Percentiles rank a stretch among this genome's conserved stretches.
phyloP scores from a whole-genome alignment of 1,140 invertebrate species.

The Scaptomyza pallida region DNA sequence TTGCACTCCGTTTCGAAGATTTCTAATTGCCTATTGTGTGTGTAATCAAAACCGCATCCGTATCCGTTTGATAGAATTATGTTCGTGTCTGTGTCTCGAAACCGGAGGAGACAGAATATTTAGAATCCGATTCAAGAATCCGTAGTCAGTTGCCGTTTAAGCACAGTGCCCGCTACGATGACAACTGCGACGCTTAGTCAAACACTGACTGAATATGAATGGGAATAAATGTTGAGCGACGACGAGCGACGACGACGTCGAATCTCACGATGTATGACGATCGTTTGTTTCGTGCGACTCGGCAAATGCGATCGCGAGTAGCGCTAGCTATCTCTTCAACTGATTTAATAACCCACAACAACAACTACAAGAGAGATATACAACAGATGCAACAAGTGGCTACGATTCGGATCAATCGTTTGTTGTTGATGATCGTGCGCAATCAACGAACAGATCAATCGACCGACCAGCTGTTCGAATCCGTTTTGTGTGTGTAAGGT shows the following conservation, averaged over 20 bases:
- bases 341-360: constrained; percentile 58
- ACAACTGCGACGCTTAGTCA: constrained; percentile 74
- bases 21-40: constrained; percentile 32
- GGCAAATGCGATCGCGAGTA: constrained; percentile 49
- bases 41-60: constrained; percentile 56
- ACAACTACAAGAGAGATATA: constrained; percentile 28
- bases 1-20: constrained; percentile 51
- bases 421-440: constrained; percentile 13
- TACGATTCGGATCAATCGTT: constrained; percentile 45
- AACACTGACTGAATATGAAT: constrained; percentile 79
- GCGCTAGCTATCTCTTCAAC: constrained; percentile 32
- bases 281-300: constrained; percentile 44
- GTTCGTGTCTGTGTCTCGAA: background rate
- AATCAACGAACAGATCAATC: constrained; percentile 40
- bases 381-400: constrained; percentile 75
- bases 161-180: constrained; percentile 50
- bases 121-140: constrained; percentile 17
- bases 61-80: constrained; percentile 50
- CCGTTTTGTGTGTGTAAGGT: constrained; percentile 74
- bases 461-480: constrained; percentile 73
- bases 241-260: constrained; percentile 13
- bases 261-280: constrained; percentile 9
- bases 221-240: constrained; percentile 61
- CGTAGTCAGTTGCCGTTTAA: constrained; percentile 20
- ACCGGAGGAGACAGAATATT: constrained; percentile 31